Percentiles rank a stretch among this genome's conserved stretches.
Evolutionary conservation across 2,888 invertebrate species (phyloP).

Genomic region (Drosophila prostipennis): DNA sequence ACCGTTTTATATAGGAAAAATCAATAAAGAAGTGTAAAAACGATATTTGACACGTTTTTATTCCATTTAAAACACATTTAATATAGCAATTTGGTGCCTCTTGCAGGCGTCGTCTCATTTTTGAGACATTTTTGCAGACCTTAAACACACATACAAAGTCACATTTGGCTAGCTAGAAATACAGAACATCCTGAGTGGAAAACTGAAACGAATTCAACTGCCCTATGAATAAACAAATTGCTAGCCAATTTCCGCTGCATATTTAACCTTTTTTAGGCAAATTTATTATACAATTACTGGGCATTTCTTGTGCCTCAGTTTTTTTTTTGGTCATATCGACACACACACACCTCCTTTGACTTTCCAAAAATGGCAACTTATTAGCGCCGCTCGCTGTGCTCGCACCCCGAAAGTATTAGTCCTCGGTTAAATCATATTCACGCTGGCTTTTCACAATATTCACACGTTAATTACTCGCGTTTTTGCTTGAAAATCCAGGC

Average conservation of each 20-base stretch:
- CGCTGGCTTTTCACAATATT: background rate
- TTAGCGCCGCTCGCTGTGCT: slow-evolving; percentile 10
- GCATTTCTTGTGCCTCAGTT: slow-evolving; percentile 30
- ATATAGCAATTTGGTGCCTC: background rate
- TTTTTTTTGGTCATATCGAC: slow-evolving; percentile 21
- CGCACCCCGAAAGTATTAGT: background rate
- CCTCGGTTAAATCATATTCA: slow-evolving; percentile 13
- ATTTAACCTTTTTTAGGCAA: slow-evolving; percentile 11
- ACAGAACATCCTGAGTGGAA: background rate
- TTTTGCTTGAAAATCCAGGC: slow-evolving; percentile 17
- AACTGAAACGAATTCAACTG: background rate
- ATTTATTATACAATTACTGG: slow-evolving; percentile 45
- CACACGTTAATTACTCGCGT: background rate
- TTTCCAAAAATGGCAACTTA: slow-evolving; percentile 14
- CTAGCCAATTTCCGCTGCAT: background rate
- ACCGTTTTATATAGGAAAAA: background rate
- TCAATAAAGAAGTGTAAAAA: too few relatives aligned
- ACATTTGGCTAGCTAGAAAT: background rate
- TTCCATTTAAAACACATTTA: background rate
- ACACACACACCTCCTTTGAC: slow-evolving; percentile 18
- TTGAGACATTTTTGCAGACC: slow-evolving; percentile 1
- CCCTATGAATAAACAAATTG: background rate
- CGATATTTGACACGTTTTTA: background rate
- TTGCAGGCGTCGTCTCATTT: slow-evolving; percentile 4
- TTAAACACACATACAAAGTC: background rate